Percentiles rank a stretch among this genome's conserved stretches.
Evolutionary conservation across 1,140 invertebrate genomes (phyloP).

Genomic region (Amphibalanus amphitrite): DNA sequence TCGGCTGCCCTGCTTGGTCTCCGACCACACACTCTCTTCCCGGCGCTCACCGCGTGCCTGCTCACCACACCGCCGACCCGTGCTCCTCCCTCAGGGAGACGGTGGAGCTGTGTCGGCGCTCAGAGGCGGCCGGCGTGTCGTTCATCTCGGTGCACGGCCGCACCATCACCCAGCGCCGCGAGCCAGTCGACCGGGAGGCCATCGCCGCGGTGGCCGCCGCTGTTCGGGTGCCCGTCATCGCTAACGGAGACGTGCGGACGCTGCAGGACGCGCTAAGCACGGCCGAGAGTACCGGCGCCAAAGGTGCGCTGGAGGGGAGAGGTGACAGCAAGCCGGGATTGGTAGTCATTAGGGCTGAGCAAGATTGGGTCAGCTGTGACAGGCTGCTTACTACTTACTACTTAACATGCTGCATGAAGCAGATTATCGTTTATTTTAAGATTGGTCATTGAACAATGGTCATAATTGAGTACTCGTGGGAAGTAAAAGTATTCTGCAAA

Average conservation of each 20-base stretch:
- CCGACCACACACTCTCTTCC: not conserved
- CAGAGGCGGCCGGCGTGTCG: slow-evolving; percentile 66
- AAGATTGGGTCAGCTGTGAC: no score
- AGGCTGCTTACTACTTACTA: no score
- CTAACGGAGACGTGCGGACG: slow-evolving; percentile 72
- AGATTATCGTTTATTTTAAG: no score
- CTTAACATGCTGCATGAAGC: no score
- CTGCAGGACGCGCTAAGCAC: slow-evolving; percentile 48
- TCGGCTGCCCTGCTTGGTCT: no score
- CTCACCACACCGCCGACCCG: no score
- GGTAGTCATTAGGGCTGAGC: no score
- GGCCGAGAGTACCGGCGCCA: slow-evolving; percentile 44
- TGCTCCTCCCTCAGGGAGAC: slow-evolving; percentile 29
- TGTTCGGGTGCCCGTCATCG: slow-evolving; percentile 61
- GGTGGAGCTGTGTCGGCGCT: slow-evolving; percentile 51
- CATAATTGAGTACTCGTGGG: no score
- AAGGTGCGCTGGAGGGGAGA: no score
- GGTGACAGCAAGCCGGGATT: no score
- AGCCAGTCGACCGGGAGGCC: slow-evolving; percentile 52
- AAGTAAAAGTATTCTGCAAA: no score
- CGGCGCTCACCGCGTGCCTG: not conserved
- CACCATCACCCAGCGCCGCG: slow-evolving; percentile 55
- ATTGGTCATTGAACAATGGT: no score
- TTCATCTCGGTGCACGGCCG: slow-evolving; percentile 82
- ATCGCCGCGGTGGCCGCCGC: slow-evolving; percentile 53